A percentile compares a stretch with the other conserved stretches of the same genome.
Evolutionary conservation across 2,797 vertebrate genomes (phyloP).

Genomic region (Rhabdomys pumilio): DNA sequence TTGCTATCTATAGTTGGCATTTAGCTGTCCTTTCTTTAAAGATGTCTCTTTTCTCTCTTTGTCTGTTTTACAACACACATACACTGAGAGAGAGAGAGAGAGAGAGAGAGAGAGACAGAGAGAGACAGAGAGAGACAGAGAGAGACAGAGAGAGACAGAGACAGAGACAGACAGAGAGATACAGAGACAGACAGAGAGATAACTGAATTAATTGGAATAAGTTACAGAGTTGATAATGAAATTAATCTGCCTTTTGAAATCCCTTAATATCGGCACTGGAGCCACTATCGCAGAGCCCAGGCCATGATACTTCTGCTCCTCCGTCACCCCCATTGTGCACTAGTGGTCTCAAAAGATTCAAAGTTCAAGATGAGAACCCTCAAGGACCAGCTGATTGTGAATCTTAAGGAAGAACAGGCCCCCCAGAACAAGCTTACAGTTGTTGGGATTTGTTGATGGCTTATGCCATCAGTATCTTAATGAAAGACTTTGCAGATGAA

Average conservation of each 20-base stretch:
- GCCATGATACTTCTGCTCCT: too few relatives aligned
- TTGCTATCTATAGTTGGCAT: neutral
- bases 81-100: neutral
- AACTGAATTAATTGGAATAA: constrained; percentile 53
- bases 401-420: too few relatives aligned
- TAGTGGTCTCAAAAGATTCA: too few relatives aligned
- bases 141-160: neutral
- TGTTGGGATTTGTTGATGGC: too few relatives aligned
- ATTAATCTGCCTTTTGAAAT: neutral
- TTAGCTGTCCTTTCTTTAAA: constrained; percentile 3
- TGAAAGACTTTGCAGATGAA: too few relatives aligned
- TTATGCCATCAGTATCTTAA: too few relatives aligned
- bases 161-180: neutral
- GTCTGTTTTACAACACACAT: neutral
- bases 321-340: too few relatives aligned
- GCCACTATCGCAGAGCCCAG: too few relatives aligned
- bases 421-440: too few relatives aligned
- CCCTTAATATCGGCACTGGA: neutral
- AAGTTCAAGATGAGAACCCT: too few relatives aligned
- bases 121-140: neutral
- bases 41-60: neutral
- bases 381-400: too few relatives aligned
- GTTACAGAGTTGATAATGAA: neutral
- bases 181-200: neutral
- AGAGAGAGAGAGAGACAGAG: neutral